A percentile compares a stretch with the other conserved stretches of the same genome.
These are phyloP conservation scores for Tuberolachnus salignus DNA, from an alignment of 2,888 invertebrate genomes.

Conservation along the genomic window DNA sequence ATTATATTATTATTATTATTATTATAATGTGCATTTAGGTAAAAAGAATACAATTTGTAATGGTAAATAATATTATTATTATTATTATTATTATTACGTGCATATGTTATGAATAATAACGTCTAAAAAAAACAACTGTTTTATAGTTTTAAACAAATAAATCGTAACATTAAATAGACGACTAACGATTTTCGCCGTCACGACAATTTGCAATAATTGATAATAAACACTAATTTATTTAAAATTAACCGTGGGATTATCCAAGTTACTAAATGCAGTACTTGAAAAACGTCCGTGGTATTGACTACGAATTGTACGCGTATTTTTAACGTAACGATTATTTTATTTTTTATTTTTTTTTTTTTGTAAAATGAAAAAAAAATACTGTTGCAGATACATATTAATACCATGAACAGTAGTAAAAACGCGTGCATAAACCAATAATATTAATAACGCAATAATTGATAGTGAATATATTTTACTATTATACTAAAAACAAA, in stretches of 20 bases:
- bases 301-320: too few species aligned
- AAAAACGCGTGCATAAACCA: constrained; percentile 30
- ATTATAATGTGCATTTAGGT: neutral
- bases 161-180: neutral
- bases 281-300: too few species aligned
- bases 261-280: too few species aligned
- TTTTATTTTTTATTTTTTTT: too few species aligned
- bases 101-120: too few species aligned
- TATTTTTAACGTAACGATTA: too few species aligned
- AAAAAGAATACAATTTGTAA: constrained; percentile 36
- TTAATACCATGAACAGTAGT: neutral
- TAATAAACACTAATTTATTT: too few species aligned
- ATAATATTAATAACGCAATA: neutral
- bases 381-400: neutral
- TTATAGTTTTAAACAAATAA: constrained; percentile 38
- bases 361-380: too few species aligned
- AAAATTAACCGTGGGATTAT: too few species aligned
- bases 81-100: too few species aligned
- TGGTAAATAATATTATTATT: constrained; percentile 25
- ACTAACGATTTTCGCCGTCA: neutral
- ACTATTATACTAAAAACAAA: constrained; percentile 9
- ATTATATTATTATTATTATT: too few species aligned
- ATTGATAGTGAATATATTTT: too few species aligned
- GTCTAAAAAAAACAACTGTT: constrained; percentile 49
- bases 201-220: neutral